Evolutionary conservation across 2,113 vertebrate species (phyloP), one percentile per base, ranked within the genome.

Genomic region (Bubo bubo): DNA sequence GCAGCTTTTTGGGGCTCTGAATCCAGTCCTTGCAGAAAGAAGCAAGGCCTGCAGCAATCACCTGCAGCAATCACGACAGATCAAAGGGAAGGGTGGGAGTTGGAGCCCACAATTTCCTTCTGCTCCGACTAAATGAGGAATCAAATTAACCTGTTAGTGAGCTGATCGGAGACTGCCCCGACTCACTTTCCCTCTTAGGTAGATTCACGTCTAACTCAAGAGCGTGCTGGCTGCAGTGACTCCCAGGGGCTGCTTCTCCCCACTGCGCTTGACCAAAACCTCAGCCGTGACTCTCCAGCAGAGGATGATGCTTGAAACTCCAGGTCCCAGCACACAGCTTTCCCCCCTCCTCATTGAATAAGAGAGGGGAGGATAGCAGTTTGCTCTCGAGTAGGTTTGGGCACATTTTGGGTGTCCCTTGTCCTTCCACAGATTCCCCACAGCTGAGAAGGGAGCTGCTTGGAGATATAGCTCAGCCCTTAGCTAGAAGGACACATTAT

Each of bases 51-150:
- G 74, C 35, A 95, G 96, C 93, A 83, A 62, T 26, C 5, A 5
- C 4, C 95, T 83, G 74, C 34, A 95, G 96, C 93, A 83, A 62
- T 26, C 5, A 5, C 4, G 8, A 37, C 50, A 73, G 79, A 95
- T 96, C 90, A 96, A 97, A 96, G 88, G 41, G 67, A 96, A 84
- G 49, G 91, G 80, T 91, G 60, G 76, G 86, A 93, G 77, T 35
- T 12, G 9, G 43, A 89, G 85, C 85, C 71, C 75, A 52, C 19
- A 41, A 49, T 73, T 95, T 94, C 74, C 39, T 93, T 80, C 67
- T 92, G 74, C 74, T 94, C 45, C 0, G 1, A 64, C 58, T 82
- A 85, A 89, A 68, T 0, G 1, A 80, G 71, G 73, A 83, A 92
- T 74, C 16, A 45, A 86, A 79, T 88, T 91, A 96, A 95, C 86